Base-by-base conservation (phyloP, 2,113 vertebrate species). In the Mungos mungo region DNA sequence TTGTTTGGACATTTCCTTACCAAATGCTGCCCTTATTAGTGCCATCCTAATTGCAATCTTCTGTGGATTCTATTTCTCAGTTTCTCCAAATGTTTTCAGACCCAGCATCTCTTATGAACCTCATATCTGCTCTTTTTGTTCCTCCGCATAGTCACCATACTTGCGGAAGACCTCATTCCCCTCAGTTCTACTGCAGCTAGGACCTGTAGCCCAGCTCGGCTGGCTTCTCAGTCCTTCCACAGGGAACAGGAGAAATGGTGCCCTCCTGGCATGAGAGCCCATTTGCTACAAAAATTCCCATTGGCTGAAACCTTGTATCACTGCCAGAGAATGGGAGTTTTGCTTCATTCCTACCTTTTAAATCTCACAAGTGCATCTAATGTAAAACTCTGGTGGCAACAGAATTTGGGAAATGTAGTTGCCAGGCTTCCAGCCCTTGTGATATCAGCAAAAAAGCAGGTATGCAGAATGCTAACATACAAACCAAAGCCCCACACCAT, bases 91-190 rank as follows among this genome's bases (percentile, higher is more conserved):
- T 97, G 97, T 90, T 97, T 93, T 13, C 9, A 47, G 9, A 5
- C 2, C 14, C 5, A 11, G 2, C 23, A 31, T 25, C 66, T 93
- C 96, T 98, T 97, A 95, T 90, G 92, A 98, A 97, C 96, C 71
- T 97, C 98, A 96, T 68, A 94, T 54, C 50, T 52, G 81, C 86
- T 95, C 97, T 97, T 97, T 45, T 45, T 33, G 8, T 5, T 72
- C 23, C n/a, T 38, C 25, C 29, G 25, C 7, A 14, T 18, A 66
- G 33, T 4, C 60, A 31, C 4, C 7, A 1, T 45, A 45, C 13
- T 41, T 2, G 11, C 25, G 52, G 29, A 69, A 38, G 25, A 3
- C 11, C 41, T 57, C 8, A 1, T 69, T 9, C 19, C 21, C 45
- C 35, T 47, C 19, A 79, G 31, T 77, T 33, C 1, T 1, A 33